Evolutionary conservation across 2,888 invertebrate genomes (phyloP).

Genomic region (Caenorhabditis japonica): DNA sequence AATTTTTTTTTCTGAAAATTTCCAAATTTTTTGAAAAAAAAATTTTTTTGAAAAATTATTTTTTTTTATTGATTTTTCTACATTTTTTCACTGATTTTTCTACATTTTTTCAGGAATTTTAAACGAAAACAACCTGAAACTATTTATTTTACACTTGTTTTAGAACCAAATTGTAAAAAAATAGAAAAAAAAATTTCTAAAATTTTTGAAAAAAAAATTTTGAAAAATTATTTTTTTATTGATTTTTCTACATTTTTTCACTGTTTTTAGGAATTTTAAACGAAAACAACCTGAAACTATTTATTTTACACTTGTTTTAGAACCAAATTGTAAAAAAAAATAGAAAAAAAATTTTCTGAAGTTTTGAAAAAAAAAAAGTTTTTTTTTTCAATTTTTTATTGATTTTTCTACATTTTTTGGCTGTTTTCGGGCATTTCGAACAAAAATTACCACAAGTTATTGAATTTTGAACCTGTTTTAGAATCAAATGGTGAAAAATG

Average conservation of each 20-base stretch:
- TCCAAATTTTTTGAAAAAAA: background rate
- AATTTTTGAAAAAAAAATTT: background rate
- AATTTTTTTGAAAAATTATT: no score
- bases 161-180: no score
- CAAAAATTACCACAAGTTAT: conserved; percentile 3
- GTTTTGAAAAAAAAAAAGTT: background rate
- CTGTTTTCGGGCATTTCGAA: background rate
- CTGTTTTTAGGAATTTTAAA: background rate
- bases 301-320: no score
- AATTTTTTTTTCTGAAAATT: no score
- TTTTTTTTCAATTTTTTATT: no score
- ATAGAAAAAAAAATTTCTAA: background rate
- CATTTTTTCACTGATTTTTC: background rate
- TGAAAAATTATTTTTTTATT: no score
- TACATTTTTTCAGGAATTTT: background rate
- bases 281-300: conserved; percentile 4
- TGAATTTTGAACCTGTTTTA: no score
- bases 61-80: background rate
- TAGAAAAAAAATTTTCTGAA: background rate
- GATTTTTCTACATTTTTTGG: background rate
- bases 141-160: no score
- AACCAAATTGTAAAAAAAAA: no score
- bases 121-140: conserved; percentile 6
- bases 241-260: background rate
- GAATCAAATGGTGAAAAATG: no score